Evolutionary conservation across 2,113 vertebrate genomes (phyloP).

Genomic region (Microcebus jonahi): DNA sequence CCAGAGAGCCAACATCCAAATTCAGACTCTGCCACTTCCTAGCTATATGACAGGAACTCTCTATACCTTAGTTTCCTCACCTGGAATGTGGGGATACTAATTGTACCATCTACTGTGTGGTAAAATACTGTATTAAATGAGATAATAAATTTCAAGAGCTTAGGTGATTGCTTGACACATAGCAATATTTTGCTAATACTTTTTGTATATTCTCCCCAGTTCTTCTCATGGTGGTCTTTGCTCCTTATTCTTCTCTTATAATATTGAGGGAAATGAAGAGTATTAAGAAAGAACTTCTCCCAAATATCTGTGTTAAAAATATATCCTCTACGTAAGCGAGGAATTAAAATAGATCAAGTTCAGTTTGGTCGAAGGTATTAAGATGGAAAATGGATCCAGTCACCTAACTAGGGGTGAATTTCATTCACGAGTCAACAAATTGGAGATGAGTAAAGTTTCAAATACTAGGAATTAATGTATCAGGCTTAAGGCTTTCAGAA

Average conservation of each 20-base stretch:
- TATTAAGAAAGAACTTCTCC: neutral
- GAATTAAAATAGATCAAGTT: neutral
- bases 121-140: neutral
- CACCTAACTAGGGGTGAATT: neutral
- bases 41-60: neutral
- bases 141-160: neutral
- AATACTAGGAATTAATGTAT: neutral
- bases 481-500: neutral
- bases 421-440: neutral
- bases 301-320: neutral
- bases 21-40: neutral
- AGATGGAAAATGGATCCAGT: neutral
- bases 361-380: neutral
- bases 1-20: neutral
- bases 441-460: neutral
- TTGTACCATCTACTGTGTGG: neutral
- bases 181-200: neutral
- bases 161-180: neutral
- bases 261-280: neutral
- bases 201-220: neutral
- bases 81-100: neutral
- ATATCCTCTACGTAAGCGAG: neutral
- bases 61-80: neutral
- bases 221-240: neutral
- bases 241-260: neutral